phyloP scores from a whole-genome alignment of 2,113 vertebrate genomes.

The Piliocolobus tephrosceles region DNA sequence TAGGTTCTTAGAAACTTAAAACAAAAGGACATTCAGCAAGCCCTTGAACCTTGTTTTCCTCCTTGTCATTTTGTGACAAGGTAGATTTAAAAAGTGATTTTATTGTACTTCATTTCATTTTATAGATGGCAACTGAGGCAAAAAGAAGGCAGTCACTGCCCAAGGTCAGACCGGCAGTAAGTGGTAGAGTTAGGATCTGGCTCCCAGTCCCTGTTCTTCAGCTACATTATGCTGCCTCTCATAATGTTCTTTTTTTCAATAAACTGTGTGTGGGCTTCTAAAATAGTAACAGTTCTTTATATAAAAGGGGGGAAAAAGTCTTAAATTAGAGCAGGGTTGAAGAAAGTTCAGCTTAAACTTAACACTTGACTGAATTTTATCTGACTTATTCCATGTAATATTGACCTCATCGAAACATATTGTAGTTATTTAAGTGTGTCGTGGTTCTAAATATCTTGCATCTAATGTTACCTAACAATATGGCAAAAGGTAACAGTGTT shows the following conservation, averaged over 20 bases:
- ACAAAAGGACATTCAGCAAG: background rate
- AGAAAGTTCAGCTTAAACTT: constrained; percentile 8
- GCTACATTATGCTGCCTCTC: background rate
- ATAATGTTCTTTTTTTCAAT: background rate
- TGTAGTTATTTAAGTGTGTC: background rate
- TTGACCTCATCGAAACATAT: background rate
- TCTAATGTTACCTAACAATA: background rate
- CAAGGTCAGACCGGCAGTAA: background rate
- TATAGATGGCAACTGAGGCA: background rate
- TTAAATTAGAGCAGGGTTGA: background rate
- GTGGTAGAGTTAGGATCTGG: background rate
- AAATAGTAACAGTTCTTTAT: constrained; percentile 27
- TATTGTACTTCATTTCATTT: background rate
- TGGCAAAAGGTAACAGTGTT: background rate
- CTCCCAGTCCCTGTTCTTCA: background rate
- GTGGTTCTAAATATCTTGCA: background rate
- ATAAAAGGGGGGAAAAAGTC: background rate
- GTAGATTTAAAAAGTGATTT: background rate
- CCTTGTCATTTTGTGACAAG: background rate
- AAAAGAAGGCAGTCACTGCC: background rate
- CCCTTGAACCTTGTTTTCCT: background rate
- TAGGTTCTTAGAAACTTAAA: background rate
- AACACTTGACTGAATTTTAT: background rate
- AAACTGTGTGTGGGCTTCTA: background rate
- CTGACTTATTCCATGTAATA: background rate